These are phyloP conservation scores for Anisognathus igniventris DNA, from an alignment of 2,797 vertebrate genomes.

Conservation along the genomic window DNA sequence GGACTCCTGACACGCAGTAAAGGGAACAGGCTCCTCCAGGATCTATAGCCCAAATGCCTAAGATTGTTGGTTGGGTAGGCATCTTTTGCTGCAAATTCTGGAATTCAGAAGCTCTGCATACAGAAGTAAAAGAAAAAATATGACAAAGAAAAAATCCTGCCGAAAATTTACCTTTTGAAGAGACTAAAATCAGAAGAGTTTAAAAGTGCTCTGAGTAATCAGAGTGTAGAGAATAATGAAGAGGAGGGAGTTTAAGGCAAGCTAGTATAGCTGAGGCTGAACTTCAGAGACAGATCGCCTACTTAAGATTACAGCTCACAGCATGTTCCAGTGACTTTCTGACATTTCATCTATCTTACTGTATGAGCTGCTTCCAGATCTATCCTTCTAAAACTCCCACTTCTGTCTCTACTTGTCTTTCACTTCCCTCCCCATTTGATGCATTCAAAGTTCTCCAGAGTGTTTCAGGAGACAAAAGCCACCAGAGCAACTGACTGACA, in stretches of 20 bases:
- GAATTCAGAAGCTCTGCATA: not conserved
- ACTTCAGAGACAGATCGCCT: constrained; percentile 54
- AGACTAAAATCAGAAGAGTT: constrained; percentile 7
- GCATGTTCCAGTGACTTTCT: constrained; percentile 53
- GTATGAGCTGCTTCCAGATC: constrained; percentile 34
- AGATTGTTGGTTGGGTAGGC: not conserved
- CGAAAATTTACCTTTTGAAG: constrained; percentile 12
- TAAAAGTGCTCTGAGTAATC: constrained; percentile 36
- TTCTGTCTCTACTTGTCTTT: constrained; percentile 42
- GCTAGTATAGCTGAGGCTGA: constrained; percentile 7
- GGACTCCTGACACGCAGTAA: not conserved
- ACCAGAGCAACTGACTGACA: not conserved
- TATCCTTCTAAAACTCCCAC: constrained; percentile 34
- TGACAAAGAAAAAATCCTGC: not conserved
- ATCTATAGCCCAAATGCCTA: not conserved
- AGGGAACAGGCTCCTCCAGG: not conserved
- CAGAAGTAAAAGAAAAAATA: not conserved
- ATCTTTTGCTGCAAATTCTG: not conserved
- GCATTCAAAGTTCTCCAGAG: not conserved
- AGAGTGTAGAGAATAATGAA: constrained; percentile 32
- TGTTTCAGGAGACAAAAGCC: constrained; percentile 16
- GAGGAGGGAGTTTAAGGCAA: constrained; percentile 20
- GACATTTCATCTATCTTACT: constrained; percentile 49
- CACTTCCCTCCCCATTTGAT: not conserved
- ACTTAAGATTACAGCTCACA: constrained; percentile 50